phyloP scores from a whole-genome alignment of 2,797 vertebrate genomes.

The Ctenopoma multispine region DNA sequence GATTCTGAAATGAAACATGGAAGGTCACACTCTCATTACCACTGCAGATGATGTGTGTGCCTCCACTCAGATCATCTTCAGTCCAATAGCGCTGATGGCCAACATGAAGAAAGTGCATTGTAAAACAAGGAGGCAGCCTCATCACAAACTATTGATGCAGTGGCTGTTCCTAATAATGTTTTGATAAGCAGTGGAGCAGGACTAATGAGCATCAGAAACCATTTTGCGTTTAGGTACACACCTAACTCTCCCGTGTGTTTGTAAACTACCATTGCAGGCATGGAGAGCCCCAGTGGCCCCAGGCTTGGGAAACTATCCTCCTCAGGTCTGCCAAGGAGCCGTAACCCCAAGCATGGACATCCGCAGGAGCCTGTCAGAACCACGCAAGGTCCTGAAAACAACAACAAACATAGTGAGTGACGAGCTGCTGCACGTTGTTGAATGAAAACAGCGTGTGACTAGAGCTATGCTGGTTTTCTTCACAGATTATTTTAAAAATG shows the following conservation, averaged over 20 bases:
- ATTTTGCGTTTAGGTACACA: slow-evolving; percentile 24
- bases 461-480: slow-evolving; percentile 2
- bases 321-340: slow-evolving; percentile 77
- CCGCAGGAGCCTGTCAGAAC: slow-evolving; percentile 76
- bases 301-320: slow-evolving; percentile 83
- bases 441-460: slow-evolving; percentile 16
- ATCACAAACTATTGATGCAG: slow-evolving; percentile 46
- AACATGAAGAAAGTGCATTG: slow-evolving; percentile 33
- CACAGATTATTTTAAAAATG: slow-evolving; percentile 12
- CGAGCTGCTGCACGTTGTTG: slow-evolving; percentile 2
- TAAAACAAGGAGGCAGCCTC: slow-evolving; percentile 45
- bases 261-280: slow-evolving; percentile 70
- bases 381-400: slow-evolving; percentile 70
- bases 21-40: slow-evolving; percentile 78
- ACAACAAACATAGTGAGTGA: slow-evolving; percentile 84
- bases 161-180: slow-evolving; percentile 58
- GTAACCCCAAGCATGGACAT: slow-evolving; percentile 80
- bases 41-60: slow-evolving; percentile 67
- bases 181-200: slow-evolving; percentile 47
- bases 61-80: slow-evolving; percentile 67
- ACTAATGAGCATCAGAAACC: slow-evolving; percentile 50
- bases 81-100: slow-evolving; percentile 32
- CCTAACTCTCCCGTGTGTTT: slow-evolving; percentile 55
- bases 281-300: slow-evolving; percentile 84
- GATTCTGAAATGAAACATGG: slow-evolving; percentile 81